These are phyloP conservation scores for Lepidochrysops patricia DNA, from an alignment of 2,888 invertebrate species.

Conservation along the genomic window DNA sequence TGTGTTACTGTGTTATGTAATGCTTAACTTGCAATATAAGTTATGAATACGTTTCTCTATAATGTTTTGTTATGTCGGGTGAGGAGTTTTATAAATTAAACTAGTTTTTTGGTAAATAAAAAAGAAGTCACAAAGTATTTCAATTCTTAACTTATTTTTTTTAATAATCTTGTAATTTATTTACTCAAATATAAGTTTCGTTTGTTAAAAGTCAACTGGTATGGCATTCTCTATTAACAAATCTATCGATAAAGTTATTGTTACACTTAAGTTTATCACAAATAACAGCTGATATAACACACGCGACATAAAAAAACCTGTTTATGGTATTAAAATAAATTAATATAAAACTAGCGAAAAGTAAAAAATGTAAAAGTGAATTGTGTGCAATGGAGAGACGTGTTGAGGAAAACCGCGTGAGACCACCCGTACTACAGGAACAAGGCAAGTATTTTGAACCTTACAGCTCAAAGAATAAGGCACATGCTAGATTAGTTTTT, in stretches of 20 bases:
- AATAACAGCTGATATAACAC: neutral
- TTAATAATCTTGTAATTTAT: neutral
- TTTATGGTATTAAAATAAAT: slow-evolving; percentile 34
- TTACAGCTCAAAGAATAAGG: neutral
- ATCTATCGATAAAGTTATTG: neutral
- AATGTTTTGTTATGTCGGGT: neutral
- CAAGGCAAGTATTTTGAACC: slow-evolving; percentile 38
- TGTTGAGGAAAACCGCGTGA: slow-evolving; percentile 49
- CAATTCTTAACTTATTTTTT: neutral
- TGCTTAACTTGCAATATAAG: too few relatives aligned
- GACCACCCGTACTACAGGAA: slow-evolving; percentile 52
- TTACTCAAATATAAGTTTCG: neutral
- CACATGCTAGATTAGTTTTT: neutral
- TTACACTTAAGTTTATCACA: neutral
- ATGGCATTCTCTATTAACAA: neutral
- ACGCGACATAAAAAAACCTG: neutral
- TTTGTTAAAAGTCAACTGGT: too few relatives aligned
- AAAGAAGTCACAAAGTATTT: neutral
- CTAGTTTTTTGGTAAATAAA: neutral
- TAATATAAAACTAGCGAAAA: too few relatives aligned
- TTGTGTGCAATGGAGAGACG: slow-evolving; percentile 59
- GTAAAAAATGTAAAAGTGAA: slow-evolving; percentile 29
- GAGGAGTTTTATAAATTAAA: neutral
- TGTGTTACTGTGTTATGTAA: neutral
- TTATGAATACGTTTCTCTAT: neutral